These are phyloP conservation scores for Bombus cullumanus DNA, from an alignment of 1,140 invertebrate species.

Conservation along the genomic window DNA sequence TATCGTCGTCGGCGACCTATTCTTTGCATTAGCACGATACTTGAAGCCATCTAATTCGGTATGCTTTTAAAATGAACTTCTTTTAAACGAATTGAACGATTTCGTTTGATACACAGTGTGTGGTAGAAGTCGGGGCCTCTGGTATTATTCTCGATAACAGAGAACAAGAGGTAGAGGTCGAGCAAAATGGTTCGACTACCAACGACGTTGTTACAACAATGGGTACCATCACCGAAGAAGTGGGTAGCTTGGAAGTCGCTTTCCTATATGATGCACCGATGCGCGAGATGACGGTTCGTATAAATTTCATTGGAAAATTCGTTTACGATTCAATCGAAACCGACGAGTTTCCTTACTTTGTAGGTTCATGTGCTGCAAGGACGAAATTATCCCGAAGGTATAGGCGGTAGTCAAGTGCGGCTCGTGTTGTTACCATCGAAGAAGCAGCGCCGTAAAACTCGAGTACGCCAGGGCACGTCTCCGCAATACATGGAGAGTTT, in stretches of 20 bases:
- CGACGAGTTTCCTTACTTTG: neutral
- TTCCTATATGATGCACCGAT: conserved; percentile 94
- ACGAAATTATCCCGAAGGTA: conserved; percentile 89
- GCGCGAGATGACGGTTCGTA: conserved; percentile 91
- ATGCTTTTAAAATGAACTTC: neutral
- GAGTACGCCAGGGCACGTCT: conserved; percentile 93
- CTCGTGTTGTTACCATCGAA: conserved; percentile 94
- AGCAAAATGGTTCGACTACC: conserved; percentile 71
- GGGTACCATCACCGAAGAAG: conserved; percentile 81
- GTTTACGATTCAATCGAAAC: too few species aligned
- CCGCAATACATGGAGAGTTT: conserved; percentile 97
- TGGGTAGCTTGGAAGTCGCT: conserved; percentile 92
- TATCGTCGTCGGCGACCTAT: neutral
- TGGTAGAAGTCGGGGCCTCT: conserved; percentile 79
- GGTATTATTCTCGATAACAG: conserved; percentile 75
- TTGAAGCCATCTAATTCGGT: neutral
- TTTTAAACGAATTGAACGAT: neutral
- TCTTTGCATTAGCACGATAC: neutral
- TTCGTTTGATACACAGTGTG: conserved; percentile 69
- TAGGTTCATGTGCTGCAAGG: conserved; percentile 92
- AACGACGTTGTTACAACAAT: conserved; percentile 76
- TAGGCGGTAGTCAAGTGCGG: conserved; percentile 91
- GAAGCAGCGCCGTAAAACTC: conserved; percentile 96
- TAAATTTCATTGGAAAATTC: neutral
- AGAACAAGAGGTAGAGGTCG: conserved; percentile 76